Percentiles rank a stretch among this genome's conserved stretches.
phyloP scores from a whole-genome alignment of 53 echinoderm and acorn worm genomes.

The Mesocentrotus franciscanus region DNA sequence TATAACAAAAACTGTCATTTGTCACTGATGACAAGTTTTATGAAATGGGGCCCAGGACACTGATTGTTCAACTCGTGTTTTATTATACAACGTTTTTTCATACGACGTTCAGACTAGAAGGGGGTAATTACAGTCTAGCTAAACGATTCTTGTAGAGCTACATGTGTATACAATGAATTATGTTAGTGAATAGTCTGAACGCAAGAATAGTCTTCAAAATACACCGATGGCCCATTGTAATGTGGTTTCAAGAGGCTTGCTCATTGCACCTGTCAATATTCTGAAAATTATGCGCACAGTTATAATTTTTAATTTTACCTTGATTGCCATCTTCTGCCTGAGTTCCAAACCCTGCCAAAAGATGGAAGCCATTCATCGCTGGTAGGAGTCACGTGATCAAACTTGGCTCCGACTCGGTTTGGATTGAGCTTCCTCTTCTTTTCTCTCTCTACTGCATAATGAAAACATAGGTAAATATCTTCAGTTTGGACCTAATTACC shows the following conservation, averaged over 20 bases:
- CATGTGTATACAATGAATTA: too few relatives aligned
- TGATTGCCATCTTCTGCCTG: slow-evolving; percentile 86
- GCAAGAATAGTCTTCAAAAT: too few relatives aligned
- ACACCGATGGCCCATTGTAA: too few relatives aligned
- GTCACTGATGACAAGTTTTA: too few relatives aligned
- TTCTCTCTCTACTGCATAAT: slow-evolving; percentile 79
- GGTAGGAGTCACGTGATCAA: slow-evolving; percentile 84
- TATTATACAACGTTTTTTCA: too few relatives aligned
- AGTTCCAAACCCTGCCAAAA: slow-evolving; percentile 96
- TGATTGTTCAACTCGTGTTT: too few relatives aligned
- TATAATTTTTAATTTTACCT: slow-evolving; percentile 64
- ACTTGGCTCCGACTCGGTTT: slow-evolving; percentile 90
- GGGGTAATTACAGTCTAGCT: too few relatives aligned
- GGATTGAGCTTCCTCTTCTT: slow-evolving; percentile 90
- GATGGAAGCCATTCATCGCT: slow-evolving; percentile 91
- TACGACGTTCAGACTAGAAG: too few relatives aligned
- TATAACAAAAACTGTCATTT: too few relatives aligned
- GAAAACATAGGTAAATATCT: not conserved
- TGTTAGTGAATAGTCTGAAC: too few relatives aligned
- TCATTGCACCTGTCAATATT: not conserved
- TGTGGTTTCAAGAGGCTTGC: not conserved
- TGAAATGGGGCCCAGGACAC: too few relatives aligned
- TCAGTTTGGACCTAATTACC: not conserved
- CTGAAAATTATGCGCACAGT: not conserved
- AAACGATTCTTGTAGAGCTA: too few relatives aligned